These are phyloP conservation scores for Mus minutoides DNA, from an alignment of 2,797 vertebrate species.

Conservation along the genomic window DNA sequence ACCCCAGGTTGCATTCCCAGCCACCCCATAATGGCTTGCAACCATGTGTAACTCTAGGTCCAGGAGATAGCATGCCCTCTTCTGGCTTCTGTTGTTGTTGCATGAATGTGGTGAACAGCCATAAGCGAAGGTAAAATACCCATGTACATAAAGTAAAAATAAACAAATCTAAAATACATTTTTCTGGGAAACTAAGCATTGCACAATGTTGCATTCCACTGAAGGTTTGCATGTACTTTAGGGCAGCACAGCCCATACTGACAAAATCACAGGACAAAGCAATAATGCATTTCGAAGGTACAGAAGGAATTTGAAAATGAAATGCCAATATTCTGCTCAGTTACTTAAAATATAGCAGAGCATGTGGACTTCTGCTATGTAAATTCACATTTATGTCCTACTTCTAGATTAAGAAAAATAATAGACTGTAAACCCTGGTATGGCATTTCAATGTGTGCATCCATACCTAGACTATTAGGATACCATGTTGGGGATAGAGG, in stretches of 20 bases:
- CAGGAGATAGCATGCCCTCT: not conserved
- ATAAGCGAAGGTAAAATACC: not conserved
- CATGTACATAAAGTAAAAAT: not conserved
- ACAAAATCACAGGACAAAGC: not conserved
- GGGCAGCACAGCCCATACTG: not conserved
- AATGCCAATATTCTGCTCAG: slow-evolving; percentile 10
- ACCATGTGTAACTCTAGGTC: not conserved
- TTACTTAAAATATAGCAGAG: slow-evolving; percentile 26
- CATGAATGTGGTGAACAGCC: not conserved
- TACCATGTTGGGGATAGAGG: too few relatives aligned
- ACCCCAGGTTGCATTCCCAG: not conserved
- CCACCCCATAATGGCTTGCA: too few relatives aligned
- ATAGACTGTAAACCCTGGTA: not conserved
- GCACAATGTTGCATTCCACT: not conserved
- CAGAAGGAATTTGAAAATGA: slow-evolving; percentile 9
- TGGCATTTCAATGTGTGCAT: not conserved
- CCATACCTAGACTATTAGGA: not conserved
- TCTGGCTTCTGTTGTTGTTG: not conserved
- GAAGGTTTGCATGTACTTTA: not conserved
- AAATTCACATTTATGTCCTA: slow-evolving; percentile 22
- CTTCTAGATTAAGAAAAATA: slow-evolving; percentile 20
- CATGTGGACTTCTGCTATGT: not conserved
- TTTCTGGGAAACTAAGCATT: not conserved
- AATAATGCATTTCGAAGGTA: not conserved
- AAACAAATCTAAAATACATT: not conserved